phyloP scores from a whole-genome alignment of 2,888 invertebrate genomes.

The Zygaena filipendulae region DNA sequence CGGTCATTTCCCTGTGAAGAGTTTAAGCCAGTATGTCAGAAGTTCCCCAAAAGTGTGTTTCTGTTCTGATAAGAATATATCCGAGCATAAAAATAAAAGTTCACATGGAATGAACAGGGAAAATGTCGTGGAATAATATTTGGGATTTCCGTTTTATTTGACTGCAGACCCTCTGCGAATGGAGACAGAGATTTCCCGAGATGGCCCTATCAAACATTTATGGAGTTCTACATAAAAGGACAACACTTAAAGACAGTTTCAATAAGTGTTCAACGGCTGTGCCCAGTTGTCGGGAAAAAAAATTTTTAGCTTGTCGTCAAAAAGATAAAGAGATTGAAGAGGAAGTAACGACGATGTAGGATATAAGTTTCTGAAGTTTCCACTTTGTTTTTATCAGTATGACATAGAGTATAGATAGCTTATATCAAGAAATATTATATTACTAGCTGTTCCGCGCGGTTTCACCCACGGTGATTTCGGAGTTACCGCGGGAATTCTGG shows the following conservation, averaged over 20 bases:
- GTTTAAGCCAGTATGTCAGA: conserved; percentile 60
- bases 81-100: conserved; percentile 68
- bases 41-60: conserved; percentile 57
- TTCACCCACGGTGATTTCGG: too few relatives aligned
- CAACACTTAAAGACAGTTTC: conserved; percentile 65
- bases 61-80: conserved; percentile 64
- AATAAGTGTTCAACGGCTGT: conserved; percentile 54
- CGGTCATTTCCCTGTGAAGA: conserved; percentile 19
- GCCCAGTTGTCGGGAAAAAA: too few relatives aligned
- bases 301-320: too few relatives aligned
- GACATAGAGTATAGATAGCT: too few relatives aligned
- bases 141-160: conserved; percentile 67
- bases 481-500: too few relatives aligned
- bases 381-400: too few relatives aligned
- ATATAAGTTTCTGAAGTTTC: too few relatives aligned
- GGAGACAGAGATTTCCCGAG: conserved; percentile 67
- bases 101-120: conserved; percentile 62
- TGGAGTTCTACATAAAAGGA: conserved; percentile 67
- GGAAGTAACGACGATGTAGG: too few relatives aligned
- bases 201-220: conserved; percentile 69
- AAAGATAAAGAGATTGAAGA: too few relatives aligned
- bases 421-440: too few relatives aligned
- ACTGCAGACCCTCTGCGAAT: conserved; percentile 64
- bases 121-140: conserved; percentile 66
- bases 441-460: too few relatives aligned